Percentiles rank a stretch among this genome's conserved stretches.
Evolutionary conservation across 2,113 vertebrate genomes (phyloP).

Genomic region (Corapipo altera): DNA sequence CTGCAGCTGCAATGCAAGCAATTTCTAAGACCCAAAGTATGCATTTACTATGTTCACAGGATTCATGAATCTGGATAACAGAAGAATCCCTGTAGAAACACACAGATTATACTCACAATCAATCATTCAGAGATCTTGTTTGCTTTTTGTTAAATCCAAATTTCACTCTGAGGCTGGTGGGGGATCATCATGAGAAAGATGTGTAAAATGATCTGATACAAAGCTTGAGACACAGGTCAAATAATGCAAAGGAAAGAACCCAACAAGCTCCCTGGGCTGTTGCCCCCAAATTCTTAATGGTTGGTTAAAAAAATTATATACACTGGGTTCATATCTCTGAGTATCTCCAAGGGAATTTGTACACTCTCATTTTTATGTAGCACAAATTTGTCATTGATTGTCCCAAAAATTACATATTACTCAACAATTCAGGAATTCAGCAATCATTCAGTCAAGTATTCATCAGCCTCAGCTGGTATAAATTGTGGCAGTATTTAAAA

Average conservation of each 20-base stretch:
- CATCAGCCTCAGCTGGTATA: slow-evolving; percentile 64
- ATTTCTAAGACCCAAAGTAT: neutral
- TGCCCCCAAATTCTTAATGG: neutral
- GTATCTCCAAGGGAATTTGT: slow-evolving; percentile 16
- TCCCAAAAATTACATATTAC: slow-evolving; percentile 43
- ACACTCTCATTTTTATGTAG: slow-evolving; percentile 16
- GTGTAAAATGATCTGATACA: neutral
- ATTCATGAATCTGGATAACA: neutral
- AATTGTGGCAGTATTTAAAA: slow-evolving; percentile 50
- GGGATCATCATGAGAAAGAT: neutral
- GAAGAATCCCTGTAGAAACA: neutral
- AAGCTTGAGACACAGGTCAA: neutral
- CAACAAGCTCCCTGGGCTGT: neutral
- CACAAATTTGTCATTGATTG: slow-evolving; percentile 18
- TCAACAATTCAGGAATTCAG: slow-evolving; percentile 34
- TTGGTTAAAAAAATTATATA: slow-evolving; percentile 14
- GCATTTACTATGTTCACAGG: neutral
- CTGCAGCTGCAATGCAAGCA: slow-evolving; percentile 9
- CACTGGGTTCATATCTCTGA: neutral
- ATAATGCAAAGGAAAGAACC: neutral
- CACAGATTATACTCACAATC: neutral
- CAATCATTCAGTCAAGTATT: slow-evolving; percentile 51
- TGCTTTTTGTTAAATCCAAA: neutral
- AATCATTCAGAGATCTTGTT: neutral
- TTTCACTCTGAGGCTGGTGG: neutral